Percentiles rank a stretch among this genome's conserved stretches.
Evolutionary conservation across 2,888 invertebrate species (phyloP).

Genomic region (Cyclophora punctaria): DNA sequence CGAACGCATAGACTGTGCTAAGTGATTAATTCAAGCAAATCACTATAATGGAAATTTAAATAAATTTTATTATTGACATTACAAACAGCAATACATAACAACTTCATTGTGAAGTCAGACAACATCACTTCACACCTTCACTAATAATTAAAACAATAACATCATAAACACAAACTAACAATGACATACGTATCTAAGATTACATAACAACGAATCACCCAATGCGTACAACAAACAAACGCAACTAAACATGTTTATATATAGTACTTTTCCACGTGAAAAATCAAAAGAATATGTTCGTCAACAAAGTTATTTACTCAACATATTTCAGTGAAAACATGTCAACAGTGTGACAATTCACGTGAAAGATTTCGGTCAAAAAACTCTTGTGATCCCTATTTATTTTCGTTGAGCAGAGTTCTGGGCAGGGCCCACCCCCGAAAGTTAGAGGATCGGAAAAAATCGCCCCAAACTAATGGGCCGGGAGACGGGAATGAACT

Average conservation of each 20-base stretch:
- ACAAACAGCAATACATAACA: no score
- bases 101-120: no score
- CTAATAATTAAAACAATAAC: no score
- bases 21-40: no score
- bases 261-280: constrained; percentile 3
- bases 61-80: no score
- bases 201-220: no score
- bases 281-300: constrained; percentile 3
- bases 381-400: constrained; percentile 44
- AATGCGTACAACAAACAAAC: background rate
- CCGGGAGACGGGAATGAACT: constrained; percentile 51
- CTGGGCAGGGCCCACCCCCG: constrained; percentile 30
- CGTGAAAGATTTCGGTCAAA: constrained; percentile 39
- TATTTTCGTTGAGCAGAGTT: constrained; percentile 39
- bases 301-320: constrained; percentile 7
- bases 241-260: constrained; percentile 1
- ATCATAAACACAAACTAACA: no score
- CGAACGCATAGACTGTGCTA: no score
- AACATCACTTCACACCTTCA: no score
- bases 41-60: no score
- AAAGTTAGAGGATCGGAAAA: constrained; percentile 50
- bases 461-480: constrained; percentile 60
- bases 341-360: constrained; percentile 28
- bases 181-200: no score
- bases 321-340: constrained; percentile 6